Evolutionary conservation across 2,888 invertebrate genomes (phyloP), one percentile per base, ranked within the genome.

Genomic region (Theretra japonica): DNA sequence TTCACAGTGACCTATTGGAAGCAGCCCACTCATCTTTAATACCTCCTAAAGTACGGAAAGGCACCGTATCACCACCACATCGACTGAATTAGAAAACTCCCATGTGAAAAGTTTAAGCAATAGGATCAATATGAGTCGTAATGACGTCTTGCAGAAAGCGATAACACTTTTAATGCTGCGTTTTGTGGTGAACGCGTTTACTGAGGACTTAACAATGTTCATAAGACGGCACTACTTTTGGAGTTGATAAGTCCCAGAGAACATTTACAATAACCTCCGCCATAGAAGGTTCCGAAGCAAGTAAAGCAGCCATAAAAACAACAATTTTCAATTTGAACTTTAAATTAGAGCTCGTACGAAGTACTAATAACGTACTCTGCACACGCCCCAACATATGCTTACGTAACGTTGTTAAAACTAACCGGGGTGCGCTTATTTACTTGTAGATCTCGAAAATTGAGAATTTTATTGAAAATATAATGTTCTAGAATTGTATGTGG

Each of bases 401-500:
- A 65, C 70, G 75, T 80, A 76, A 76, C 75, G 75, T 56, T 57
- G 62, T 73, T 69, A 74, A 53, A 53, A 72, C 71, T 73, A 75
- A 79, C 74, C 72, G 68, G 68, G 56, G 68, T 75, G 75, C 77
- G 75, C 41, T 76, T 78, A 74, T 76, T 70, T 70, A 21, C 68
- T 53, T 72, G 71, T 72, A 75, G 82, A 78, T 73, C 79, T 76
- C 80, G 77, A 41, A 62, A 62, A 65, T 65, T 21, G 48, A 7
- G 6, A 23, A 65, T 48, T 48, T 65, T 25, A 65, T 41, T 48
- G 23, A 4, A 48, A 65, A 65, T 21, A 65, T 5, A 21, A 60
- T 19, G 41, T 41, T 41, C 41, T 65, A 19, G 1, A 23, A 4
- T 65, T 41, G 23, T 41, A 62, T 21, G n/a, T n/a, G n/a, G n/a